Conservation (phyloP, 1,140 invertebrate species). For the Maconellicoccus hirsutus region DNA sequence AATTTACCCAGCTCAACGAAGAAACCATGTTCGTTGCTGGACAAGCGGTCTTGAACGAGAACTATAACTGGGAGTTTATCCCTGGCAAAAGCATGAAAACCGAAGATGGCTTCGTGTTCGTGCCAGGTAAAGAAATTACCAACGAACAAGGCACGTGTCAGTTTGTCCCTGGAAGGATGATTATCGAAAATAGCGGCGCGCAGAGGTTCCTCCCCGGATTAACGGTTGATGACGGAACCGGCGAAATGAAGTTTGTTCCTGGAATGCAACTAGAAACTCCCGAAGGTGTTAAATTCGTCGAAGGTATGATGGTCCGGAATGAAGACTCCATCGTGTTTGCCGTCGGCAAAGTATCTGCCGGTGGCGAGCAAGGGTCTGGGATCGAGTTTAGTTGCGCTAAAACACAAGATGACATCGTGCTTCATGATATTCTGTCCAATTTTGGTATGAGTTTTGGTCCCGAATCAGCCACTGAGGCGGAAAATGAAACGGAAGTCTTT, state of each 20-base stretch:
- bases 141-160: conserved; percentile 37
- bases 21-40: conserved; percentile 41
- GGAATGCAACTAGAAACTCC: conserved; percentile 51
- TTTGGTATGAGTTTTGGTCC: conserved; percentile 17
- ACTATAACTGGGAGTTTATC: conserved; percentile 35
- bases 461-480: conserved; percentile 23
- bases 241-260: conserved; percentile 45
- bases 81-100: conserved; percentile 57
- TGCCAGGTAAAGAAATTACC: conserved; percentile 46
- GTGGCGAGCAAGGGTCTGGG: conserved; percentile 30
- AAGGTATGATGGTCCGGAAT: conserved; percentile 50
- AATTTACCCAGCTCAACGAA: conserved; percentile 39
- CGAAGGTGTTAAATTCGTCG: conserved; percentile 50
- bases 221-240: conserved; percentile 39
- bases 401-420: conserved; percentile 24
- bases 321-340: conserved; percentile 41
- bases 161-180: conserved; percentile 55
- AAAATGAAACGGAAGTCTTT: conserved; percentile 45
- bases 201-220: conserved; percentile 51
- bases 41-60: conserved; percentile 35
- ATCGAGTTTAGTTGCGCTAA: conserved; percentile 18
- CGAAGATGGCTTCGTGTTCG: conserved; percentile 42
- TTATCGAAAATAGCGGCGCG: conserved; percentile 40
- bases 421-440: conserved; percentile 26
- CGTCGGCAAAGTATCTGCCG: conserved; percentile 43